Evolutionary conservation across 2,113 vertebrate species (phyloP).

Genomic region (Pelvicachromis taeniatus): DNA sequence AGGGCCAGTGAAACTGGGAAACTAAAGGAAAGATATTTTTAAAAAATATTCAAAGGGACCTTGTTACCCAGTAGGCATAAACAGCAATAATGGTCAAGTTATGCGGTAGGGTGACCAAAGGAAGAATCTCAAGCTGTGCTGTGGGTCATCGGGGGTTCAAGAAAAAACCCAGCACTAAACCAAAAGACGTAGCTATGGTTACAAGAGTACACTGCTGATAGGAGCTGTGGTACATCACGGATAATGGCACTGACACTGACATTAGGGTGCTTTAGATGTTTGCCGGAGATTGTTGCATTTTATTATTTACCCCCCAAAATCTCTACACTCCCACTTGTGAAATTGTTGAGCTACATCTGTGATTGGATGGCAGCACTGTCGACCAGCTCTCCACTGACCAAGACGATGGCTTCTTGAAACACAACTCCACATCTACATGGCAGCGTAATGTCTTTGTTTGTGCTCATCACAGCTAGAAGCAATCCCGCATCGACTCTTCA

Average conservation of each 20-base stretch:
- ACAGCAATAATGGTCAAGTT: neutral
- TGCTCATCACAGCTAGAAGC: neutral
- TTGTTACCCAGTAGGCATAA: neutral
- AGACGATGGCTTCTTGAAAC: neutral
- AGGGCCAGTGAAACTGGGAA: neutral
- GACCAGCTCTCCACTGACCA: neutral
- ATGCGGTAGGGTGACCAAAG: neutral
- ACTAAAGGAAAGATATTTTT: neutral
- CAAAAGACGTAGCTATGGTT: constrained; percentile 26
- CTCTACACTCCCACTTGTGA: neutral
- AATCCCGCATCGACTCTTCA: neutral
- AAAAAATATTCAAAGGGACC: neutral
- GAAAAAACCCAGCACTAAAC: constrained; percentile 11
- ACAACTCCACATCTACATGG: neutral
- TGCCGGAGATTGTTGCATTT: neutral
- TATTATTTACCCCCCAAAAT: neutral
- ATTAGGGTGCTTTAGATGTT: neutral
- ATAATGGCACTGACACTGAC: neutral
- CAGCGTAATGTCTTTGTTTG: neutral
- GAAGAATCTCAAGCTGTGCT: constrained; percentile 21
- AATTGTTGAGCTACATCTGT: neutral
- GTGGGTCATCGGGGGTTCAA: constrained; percentile 25
- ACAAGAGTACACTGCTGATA: neutral
- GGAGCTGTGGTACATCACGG: neutral
- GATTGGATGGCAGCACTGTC: neutral